Evolutionary conservation across 2,797 vertebrate genomes (phyloP).

Genomic region (Adrianichthys oophorus): DNA sequence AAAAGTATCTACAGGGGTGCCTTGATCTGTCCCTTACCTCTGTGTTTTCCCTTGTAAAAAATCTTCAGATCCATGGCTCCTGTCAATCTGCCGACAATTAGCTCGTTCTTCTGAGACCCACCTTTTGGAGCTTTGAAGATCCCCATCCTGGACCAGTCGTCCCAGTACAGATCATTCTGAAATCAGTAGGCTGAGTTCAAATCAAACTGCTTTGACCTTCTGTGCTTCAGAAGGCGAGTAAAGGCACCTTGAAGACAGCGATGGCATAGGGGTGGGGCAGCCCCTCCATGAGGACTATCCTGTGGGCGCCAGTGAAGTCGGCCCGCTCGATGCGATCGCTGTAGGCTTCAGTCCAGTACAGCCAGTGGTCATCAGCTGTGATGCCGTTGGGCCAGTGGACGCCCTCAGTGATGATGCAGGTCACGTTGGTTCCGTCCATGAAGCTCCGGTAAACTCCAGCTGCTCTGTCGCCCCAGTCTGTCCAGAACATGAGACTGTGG

Average conservation of each 20-base stretch:
- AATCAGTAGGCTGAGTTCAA: slow-evolving; percentile 1
- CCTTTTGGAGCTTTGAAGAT: slow-evolving; percentile 94
- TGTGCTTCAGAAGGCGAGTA: neutral
- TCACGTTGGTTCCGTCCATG: slow-evolving; percentile 89
- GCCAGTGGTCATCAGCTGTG: slow-evolving; percentile 89
- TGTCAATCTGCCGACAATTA: slow-evolving; percentile 87
- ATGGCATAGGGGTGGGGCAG: slow-evolving; percentile 97
- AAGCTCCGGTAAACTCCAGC: slow-evolving; percentile 89
- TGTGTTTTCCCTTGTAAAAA: slow-evolving; percentile 91
- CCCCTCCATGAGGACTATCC: slow-evolving; percentile 88
- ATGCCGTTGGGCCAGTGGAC: slow-evolving; percentile 98
- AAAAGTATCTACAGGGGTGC: too few relatives aligned
- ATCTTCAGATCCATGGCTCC: slow-evolving; percentile 99
- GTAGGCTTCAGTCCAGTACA: slow-evolving; percentile 98
- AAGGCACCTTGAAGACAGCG: slow-evolving; percentile 91
- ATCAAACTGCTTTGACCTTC: neutral
- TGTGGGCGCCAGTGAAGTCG: slow-evolving; percentile 83
- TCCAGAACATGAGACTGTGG: slow-evolving; percentile 97
- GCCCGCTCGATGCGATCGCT: slow-evolving; percentile 95
- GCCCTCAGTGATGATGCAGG: slow-evolving; percentile 85
- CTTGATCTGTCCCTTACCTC: slow-evolving; percentile 73
- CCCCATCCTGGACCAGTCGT: slow-evolving; percentile 96
- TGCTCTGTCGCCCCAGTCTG: slow-evolving; percentile 92
- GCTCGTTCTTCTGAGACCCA: slow-evolving; percentile 82
- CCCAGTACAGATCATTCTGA: slow-evolving; percentile 98